These are phyloP conservation scores for Drosophila subpulchrella DNA, from an alignment of 1,140 invertebrate genomes.

Conservation along the genomic window DNA sequence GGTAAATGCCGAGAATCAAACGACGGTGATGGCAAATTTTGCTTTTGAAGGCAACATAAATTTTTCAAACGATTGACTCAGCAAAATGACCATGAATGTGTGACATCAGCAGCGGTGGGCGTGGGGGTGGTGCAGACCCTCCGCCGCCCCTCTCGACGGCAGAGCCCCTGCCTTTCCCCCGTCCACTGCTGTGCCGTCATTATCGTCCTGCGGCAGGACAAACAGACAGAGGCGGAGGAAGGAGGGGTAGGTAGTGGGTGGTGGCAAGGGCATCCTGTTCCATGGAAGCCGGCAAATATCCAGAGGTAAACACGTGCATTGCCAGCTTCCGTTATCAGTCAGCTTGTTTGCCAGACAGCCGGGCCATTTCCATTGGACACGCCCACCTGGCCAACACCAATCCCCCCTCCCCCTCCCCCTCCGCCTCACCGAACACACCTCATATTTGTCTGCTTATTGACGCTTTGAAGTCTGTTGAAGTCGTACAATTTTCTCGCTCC, in stretches of 20 bases:
- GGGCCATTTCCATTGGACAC: constrained; percentile 40
- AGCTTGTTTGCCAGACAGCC: constrained; percentile 75
- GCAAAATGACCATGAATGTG: constrained; percentile 82
- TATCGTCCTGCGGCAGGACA: constrained; percentile 29
- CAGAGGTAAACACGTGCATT: constrained; percentile 80
- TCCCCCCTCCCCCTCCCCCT: background rate
- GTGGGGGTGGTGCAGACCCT: constrained; percentile 2
- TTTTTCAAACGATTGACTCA: constrained; percentile 82
- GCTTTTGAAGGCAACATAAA: constrained; percentile 82
- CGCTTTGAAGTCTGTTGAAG: constrained; percentile 77
- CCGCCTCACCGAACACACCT: constrained; percentile 10
- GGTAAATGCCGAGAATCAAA: constrained; percentile 41
- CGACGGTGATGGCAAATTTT: constrained; percentile 70
- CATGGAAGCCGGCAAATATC: constrained; percentile 60
- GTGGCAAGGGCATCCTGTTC: constrained; percentile 19
- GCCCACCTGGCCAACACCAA: constrained; percentile 33
- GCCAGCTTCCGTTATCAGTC: constrained; percentile 80
- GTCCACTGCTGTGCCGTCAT: constrained; percentile 29
- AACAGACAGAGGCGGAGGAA: constrained; percentile 11
- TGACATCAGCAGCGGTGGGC: constrained; percentile 71
- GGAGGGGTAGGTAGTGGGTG: background rate
- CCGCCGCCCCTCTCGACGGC: background rate
- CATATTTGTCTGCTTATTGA: constrained; percentile 77
- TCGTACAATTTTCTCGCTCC: constrained; percentile 72
- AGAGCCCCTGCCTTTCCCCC: too few species aligned